Conservation (phyloP, 1,140 invertebrate genomes). For the Zaprionus inermis region DNA sequence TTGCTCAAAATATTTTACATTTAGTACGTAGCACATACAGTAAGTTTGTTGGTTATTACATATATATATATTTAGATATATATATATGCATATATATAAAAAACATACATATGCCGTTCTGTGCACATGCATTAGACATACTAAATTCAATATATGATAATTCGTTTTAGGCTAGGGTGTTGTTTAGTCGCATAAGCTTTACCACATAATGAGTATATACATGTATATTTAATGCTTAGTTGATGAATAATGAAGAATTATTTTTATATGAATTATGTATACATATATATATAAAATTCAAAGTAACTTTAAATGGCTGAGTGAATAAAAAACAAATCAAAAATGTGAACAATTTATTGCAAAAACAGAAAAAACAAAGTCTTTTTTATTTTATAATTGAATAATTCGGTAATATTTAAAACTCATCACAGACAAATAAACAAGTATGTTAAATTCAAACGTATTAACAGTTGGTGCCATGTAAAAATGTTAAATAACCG, state of each 20-base stretch:
- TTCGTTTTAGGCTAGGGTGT: constrained; percentile 78
- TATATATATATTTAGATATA: constrained; percentile 23
- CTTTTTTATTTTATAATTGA: too few species aligned
- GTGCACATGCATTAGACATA: constrained; percentile 36
- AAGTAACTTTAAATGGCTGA: constrained; percentile 73
- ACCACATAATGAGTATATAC: constrained; percentile 11
- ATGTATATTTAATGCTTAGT: constrained; percentile 47
- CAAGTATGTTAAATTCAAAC: background rate
- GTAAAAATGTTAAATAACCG: background rate
- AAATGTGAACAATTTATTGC: constrained; percentile 36
- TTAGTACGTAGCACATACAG: constrained; percentile 33
- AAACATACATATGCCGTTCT: constrained; percentile 15
- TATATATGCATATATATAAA: constrained; percentile 33
- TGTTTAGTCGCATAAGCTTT: constrained; percentile 66
- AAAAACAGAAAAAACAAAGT: too few species aligned
- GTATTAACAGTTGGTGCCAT: background rate
- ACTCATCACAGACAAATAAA: too few species aligned
- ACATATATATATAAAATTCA: constrained; percentile 63
- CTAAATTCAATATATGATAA: constrained; percentile 56
- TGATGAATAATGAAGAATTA: constrained; percentile 54
- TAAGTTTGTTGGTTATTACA: constrained; percentile 56
- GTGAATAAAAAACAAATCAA: constrained; percentile 64
- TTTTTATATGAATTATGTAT: constrained; percentile 71
- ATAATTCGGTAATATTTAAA: too few species aligned
- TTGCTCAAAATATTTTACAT: constrained; percentile 55